These are phyloP conservation scores for Halcyon leucocephala DNA, from an alignment of 2,797 vertebrate genomes.

Conservation along the genomic window DNA sequence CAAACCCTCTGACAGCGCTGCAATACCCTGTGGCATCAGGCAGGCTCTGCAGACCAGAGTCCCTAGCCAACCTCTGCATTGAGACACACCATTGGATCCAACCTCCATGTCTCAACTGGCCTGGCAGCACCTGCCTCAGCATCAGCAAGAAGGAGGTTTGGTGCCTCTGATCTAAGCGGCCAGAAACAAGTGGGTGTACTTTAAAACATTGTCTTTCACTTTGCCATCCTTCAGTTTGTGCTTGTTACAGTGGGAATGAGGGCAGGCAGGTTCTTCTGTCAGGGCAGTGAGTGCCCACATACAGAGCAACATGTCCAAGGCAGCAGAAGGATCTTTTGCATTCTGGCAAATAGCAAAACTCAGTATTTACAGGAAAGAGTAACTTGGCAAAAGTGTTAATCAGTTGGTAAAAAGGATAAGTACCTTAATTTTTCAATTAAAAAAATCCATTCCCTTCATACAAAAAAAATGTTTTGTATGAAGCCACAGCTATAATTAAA, in stretches of 20 bases:
- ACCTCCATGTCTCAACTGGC: rapidly evolving
- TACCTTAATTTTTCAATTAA: not conserved
- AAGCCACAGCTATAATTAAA: not conserved
- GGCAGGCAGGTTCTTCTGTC: not conserved
- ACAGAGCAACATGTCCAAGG: not conserved
- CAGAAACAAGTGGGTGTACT: not conserved
- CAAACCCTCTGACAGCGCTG: rapidly evolving
- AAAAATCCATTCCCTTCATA: not conserved
- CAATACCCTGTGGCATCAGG: rapidly evolving
- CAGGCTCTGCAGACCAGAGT: not conserved
- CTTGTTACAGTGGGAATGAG: not conserved
- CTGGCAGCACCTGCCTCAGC: not conserved
- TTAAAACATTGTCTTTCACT: not conserved
- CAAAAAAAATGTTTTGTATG: not conserved
- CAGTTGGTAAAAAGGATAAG: not conserved
- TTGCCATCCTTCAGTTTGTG: not conserved
- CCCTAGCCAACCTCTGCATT: rapidly evolving
- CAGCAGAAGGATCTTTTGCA: not conserved
- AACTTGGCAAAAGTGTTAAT: not conserved
- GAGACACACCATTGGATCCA: rapidly evolving
- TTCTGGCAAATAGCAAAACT: not conserved
- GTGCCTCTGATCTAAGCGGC: not conserved
- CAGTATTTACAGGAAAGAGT: not conserved
- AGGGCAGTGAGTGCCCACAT: not conserved
- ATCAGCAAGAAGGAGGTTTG: not conserved